Evolutionary conservation across 2,113 vertebrate species (phyloP).

Genomic region (Naja naja): DNA sequence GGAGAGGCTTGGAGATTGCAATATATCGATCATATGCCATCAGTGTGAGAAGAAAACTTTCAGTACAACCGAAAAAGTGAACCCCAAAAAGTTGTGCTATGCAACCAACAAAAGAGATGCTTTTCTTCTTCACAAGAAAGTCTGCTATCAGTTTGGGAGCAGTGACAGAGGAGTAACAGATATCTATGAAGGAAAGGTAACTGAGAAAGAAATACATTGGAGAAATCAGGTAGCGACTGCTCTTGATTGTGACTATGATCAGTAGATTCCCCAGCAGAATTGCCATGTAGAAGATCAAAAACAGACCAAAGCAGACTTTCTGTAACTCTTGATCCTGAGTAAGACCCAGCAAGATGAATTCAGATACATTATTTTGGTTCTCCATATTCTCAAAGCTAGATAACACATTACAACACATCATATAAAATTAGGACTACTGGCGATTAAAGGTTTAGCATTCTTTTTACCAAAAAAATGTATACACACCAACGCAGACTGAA

Average conservation of each 20-base stretch:
- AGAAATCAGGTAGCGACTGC: constrained; percentile 44
- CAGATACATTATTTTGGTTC: constrained; percentile 26
- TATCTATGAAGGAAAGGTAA: constrained; percentile 56
- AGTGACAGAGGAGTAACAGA: constrained; percentile 57
- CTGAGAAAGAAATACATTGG: constrained; percentile 64
- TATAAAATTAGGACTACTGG: not conserved
- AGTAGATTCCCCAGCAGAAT: constrained; percentile 37
- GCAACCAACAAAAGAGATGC: constrained; percentile 52
- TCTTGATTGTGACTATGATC: constrained; percentile 43
- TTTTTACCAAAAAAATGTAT: not conserved
- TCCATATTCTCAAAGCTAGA: not conserved
- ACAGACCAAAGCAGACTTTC: constrained; percentile 32
- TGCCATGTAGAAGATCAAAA: constrained; percentile 37
- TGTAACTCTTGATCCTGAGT: constrained; percentile 12
- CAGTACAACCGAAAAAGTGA: constrained; percentile 58
- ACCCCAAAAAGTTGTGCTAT: constrained; percentile 51
- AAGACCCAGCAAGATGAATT: constrained; percentile 52
- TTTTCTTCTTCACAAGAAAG: constrained; percentile 40
- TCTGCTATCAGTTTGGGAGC: constrained; percentile 57
- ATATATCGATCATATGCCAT: constrained; percentile 58
- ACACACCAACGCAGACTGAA: not conserved
- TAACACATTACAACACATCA: not conserved
- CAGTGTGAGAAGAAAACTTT: constrained; percentile 58
- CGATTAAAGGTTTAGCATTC: not conserved
- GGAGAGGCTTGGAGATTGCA: constrained; percentile 52